Evolutionary conservation across 2,797 vertebrate genomes (phyloP), one percentile per base, ranked within the genome.

Genomic region (Crypturellus tataupa): DNA sequence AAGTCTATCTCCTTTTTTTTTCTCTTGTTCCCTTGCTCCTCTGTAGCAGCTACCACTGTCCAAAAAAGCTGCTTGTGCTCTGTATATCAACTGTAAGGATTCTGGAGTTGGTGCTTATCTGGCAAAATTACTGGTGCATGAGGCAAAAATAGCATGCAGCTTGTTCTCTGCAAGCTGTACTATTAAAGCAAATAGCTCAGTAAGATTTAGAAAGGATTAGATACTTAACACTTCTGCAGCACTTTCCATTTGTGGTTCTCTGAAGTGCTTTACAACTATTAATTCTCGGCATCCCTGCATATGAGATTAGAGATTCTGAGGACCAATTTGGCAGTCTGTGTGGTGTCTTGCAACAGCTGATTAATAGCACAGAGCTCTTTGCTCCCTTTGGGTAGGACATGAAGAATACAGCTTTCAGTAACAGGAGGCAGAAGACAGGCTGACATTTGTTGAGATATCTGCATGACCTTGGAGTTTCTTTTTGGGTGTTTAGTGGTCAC

Each of bases 191-290:
- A 92, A 95, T 64, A 71, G 79, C 88, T n/a, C 87, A 91, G 85
- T 63, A 59, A 94, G 89, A 65, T 85, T 90, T 94, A 91, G 80
- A 64, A 91, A 68, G 77, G 47, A 88, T 94, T 95, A 93, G 77
- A 62, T 94, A 53, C 56, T 91, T 94, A 88, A 89, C 79, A 70
- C 87, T 93, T 93, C 63, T 35, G 0, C 2, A 1, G 20, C 4
- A 6, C 89, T 84, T 91, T 90, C 83, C 85, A 78, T 92, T 93
- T 90, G 87, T 86, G 82, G 77, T 95, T 87, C 56, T 87, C 79
- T 90, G 70, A 96, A 92, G 85, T 95, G 78, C 75, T 93, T 91
- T 94, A 33, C 68, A 71, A 2, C 53, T 62, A 53, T 33, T 86
- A 58, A 79, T 80, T 80, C 80, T 93, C 77, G 91, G 68, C 67